Evolutionary conservation across 2,797 vertebrate species (phyloP).

Genomic region (Scolopax rusticola): DNA sequence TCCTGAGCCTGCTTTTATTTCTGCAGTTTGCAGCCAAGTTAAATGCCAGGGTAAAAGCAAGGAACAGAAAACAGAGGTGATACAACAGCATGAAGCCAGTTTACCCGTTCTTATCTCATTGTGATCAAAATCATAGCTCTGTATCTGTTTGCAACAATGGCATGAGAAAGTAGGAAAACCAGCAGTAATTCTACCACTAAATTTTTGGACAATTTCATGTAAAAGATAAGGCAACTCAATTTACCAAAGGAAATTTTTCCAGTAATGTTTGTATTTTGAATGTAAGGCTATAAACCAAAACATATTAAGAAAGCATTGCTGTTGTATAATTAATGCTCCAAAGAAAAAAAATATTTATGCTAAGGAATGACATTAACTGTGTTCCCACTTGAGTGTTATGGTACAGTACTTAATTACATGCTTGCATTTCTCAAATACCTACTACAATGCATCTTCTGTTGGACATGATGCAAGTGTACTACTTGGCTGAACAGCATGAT

Average conservation of each 20-base stretch:
- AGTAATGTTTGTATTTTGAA: not conserved
- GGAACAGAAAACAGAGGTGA: not conserved
- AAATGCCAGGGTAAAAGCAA: not conserved
- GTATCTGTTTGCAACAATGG: not conserved
- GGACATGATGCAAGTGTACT: not conserved
- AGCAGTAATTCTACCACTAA: not conserved
- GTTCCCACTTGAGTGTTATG: conserved; percentile 27
- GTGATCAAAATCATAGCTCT: not conserved
- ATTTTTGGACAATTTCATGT: not conserved
- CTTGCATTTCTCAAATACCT: conserved; percentile 8
- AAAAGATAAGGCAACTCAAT: not conserved
- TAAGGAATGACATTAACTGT: not conserved
- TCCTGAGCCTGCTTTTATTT: not conserved
- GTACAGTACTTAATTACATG: conserved; percentile 7
- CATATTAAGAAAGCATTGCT: not conserved
- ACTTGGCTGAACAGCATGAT: not conserved
- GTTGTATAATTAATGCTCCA: conserved; percentile 9
- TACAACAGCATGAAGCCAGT: conserved; percentile 10
- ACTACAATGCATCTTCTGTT: not conserved
- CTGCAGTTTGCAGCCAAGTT: not conserved
- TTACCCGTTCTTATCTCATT: not conserved
- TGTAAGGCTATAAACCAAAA: not conserved
- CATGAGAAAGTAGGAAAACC: not conserved
- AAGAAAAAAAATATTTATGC: conserved; percentile 50
- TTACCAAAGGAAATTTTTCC: not conserved